phyloP scores from a whole-genome alignment of 2,888 invertebrate genomes.

The Amiota communis region DNA sequence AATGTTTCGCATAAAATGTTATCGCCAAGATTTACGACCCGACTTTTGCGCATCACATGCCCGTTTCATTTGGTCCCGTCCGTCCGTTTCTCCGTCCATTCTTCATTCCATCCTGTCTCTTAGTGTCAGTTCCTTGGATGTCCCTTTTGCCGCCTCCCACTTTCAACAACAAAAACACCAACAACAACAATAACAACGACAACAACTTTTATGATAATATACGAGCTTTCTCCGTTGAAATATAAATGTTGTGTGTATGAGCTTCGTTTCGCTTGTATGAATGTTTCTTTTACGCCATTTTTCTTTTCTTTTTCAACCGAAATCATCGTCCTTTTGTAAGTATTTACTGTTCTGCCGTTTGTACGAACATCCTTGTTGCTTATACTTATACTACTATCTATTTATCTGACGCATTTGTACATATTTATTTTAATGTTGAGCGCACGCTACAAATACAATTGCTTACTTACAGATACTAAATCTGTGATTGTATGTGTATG shows the following conservation, averaged over 20 bases:
- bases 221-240: conserved; percentile 73
- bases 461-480: conserved; percentile 50
- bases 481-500: conserved; percentile 23
- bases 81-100: conserved; percentile 23
- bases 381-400: conserved; percentile 47
- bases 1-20: conserved; percentile 75
- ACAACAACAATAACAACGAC: conserved; percentile 32
- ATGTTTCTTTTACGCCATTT: conserved; percentile 57
- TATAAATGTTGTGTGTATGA: conserved; percentile 69
- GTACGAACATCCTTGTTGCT: too few relatives aligned
- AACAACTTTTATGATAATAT: conserved; percentile 73
- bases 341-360: conserved; percentile 17
- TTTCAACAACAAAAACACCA: too few relatives aligned
- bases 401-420: conserved; percentile 63
- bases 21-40: conserved; percentile 74
- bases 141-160: too few relatives aligned
- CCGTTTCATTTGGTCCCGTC: conserved; percentile 27
- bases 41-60: conserved; percentile 74
- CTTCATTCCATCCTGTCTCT: not conserved
- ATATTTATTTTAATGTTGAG: conserved; percentile 68
- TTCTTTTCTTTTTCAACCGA: conserved; percentile 41
- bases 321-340: conserved; percentile 35
- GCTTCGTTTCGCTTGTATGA: conserved; percentile 42
- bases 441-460: conserved; percentile 56
- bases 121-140: not conserved